Evolutionary conservation across 2,888 invertebrate genomes (phyloP), one percentile per base, ranked within the genome.

Genomic region (Tiphia femorata): DNA sequence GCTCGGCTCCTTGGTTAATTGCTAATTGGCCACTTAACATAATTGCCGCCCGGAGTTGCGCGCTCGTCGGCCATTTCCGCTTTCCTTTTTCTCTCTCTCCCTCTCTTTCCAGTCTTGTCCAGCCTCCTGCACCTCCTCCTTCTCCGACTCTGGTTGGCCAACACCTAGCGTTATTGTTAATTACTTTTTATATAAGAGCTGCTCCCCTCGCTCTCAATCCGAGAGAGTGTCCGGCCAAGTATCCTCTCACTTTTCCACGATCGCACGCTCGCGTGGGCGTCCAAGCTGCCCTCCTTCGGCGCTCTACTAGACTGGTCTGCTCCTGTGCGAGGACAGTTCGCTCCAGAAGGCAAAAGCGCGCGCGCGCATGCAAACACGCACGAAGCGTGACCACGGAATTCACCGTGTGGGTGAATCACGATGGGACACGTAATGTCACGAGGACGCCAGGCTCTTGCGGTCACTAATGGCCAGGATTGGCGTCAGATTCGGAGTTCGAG

Each of bases 1-100:
- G 62, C 67, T 76, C 68, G 62, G 72, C 75, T 77, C 72, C 74
- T 75, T 53, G 72, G 72, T 78, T 78, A 77, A 79, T 80, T 76
- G 72, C 77, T 80, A 79, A 79, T 80, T 80, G 78, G 69, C 73
- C 79, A 77, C 77, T 80, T 75, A 76, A 76, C 77, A 76, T 80
- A 80, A 79, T 78, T 79, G 65, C 74, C 73, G 67, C 70, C 68
- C 76, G 67, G 70, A 77, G 73, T 63, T 73, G 74, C 77, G 63
- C 66, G 63, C 68, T 66, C 67, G 72, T 56, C 65, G 65, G 67
- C 76, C 79, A 78, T 78, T 79, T 80, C 80, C 80, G 78, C 74
- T 78, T 77, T 80, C 69, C 67, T 76, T 75, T 73, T 72, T 66
- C 67, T 70, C 47, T 64, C 58, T 62, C 61, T 60, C 47, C 50